phyloP scores from a whole-genome alignment of 30 jellyfish, hydroid and myxozoan species.

The Hydractinia symbiolongicarpus region DNA sequence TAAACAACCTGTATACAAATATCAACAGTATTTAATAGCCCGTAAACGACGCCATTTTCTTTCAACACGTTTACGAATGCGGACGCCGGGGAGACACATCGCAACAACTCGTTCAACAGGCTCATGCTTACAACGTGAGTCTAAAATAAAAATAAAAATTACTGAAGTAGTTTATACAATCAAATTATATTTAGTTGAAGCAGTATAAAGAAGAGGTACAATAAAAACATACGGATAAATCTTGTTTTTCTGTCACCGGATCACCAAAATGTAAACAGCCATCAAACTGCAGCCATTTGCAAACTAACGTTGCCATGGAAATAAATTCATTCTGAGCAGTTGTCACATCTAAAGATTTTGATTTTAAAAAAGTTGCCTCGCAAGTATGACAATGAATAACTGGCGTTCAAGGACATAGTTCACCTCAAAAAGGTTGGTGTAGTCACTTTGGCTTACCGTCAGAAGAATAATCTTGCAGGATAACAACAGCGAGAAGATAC shows the following conservation, averaged over 20 bases:
- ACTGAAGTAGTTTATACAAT: no score
- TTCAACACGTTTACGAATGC: neutral
- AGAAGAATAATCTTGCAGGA: no score
- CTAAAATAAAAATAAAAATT: neutral
- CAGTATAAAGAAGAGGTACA: no score
- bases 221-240: no score
- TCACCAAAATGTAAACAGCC: neutral
- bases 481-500: no score
- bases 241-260: no score
- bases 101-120: slow-evolving; percentile 1
- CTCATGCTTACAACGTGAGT: neutral
- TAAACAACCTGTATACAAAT: neutral
- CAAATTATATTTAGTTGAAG: no score
- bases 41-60: neutral
- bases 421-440: no score
- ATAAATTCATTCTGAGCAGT: no score
- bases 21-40: neutral
- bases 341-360: no score
- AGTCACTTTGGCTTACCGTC: no score
- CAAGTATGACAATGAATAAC: neutral
- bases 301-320: neutral
- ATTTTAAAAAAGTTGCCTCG: neutral
- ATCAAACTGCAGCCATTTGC: slow-evolving; percentile 6
- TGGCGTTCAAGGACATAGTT: no score
- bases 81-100: neutral